These are phyloP conservation scores for Molossus alvarezi DNA, from an alignment of 2,797 vertebrate species.

Conservation along the genomic window DNA sequence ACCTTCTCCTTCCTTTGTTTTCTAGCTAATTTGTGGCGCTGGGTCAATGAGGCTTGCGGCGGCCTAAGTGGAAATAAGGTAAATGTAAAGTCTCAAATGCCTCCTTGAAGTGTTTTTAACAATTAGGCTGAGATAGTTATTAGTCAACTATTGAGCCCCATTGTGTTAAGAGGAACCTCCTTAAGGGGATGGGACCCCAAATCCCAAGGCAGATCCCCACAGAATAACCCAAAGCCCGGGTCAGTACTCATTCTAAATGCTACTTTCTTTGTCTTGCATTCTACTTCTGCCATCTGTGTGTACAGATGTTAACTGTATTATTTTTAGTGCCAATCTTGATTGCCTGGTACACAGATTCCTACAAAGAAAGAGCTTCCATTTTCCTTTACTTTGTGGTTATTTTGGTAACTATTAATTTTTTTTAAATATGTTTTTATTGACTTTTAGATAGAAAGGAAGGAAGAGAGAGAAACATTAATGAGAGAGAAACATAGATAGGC, in stretches of 20 bases:
- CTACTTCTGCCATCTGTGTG: background rate
- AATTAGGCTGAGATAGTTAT: background rate
- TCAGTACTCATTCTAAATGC: background rate
- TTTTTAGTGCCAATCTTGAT: background rate
- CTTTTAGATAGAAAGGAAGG: no score
- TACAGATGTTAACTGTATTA: background rate
- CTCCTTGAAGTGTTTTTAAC: background rate
- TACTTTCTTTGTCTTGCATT: background rate
- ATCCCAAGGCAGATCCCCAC: no score
- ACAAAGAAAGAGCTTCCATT: background rate
- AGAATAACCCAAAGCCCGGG: background rate
- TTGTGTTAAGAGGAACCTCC: background rate
- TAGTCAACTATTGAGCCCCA: background rate
- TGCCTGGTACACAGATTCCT: background rate
- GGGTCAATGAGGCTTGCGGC: constrained; percentile 89
- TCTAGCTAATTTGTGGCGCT: constrained; percentile 90
- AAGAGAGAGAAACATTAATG: no score
- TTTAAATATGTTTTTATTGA: no score
- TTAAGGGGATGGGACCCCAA: background rate
- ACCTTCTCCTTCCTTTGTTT: constrained; percentile 80
- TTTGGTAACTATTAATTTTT: constrained; percentile 47
- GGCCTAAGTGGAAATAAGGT: constrained; percentile 90
- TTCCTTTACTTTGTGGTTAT: background rate
- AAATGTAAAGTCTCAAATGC: constrained; percentile 44
- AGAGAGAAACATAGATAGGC: no score